Evolutionary conservation across 2,113 vertebrate species (phyloP), one percentile per base, ranked within the genome.

Genomic region (Syrmaticus mikado): DNA sequence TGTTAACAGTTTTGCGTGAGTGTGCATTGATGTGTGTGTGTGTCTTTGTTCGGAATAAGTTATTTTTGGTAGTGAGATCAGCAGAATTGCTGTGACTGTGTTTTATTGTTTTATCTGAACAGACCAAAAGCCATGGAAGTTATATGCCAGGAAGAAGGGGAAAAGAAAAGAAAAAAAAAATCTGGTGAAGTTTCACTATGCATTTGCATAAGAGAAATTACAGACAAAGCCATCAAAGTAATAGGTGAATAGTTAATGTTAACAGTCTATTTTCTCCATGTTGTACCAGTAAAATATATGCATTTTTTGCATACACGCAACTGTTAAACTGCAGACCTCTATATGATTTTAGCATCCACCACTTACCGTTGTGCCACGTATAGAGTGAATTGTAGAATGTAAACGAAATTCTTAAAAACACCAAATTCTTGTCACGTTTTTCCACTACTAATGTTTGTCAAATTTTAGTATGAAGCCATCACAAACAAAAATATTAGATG

Each of bases 1-100:
- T 74, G 8, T 24, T 45, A 30, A 48, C n/a, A 43, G 8, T 52
- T 70, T 36, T 45, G 41, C 24, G 14, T 52, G 6, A 11, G 4
- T 10, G 1, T 3, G 24, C 5, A 21, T 8, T 16, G 2, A 10
- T 22, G 25, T 28, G 2, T 36, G 9, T n/a, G 34, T 18, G 9
- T 80, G n/a, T 38, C 22, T 89, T 55, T 77, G 17, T 48, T 71
- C 30, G 45, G 18, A 89, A 13, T 67, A 67, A 46, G 4, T 6
- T 60, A 27, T 36, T 67, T 74, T 53, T 55, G 38, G 27, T 43
- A 11, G 2, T 41, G 34, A 87, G 27, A 79, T 45, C 28, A 11
- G 5, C 27, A 32, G 38, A 34, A 8, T 45, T 89, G 9, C 24
- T 73, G 84, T 68, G 75, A 76, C 21, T 55, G 13, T 48, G 1